Evolutionary conservation across 2,113 vertebrate species (phyloP).

Genomic region (Eurystomus gularis): DNA sequence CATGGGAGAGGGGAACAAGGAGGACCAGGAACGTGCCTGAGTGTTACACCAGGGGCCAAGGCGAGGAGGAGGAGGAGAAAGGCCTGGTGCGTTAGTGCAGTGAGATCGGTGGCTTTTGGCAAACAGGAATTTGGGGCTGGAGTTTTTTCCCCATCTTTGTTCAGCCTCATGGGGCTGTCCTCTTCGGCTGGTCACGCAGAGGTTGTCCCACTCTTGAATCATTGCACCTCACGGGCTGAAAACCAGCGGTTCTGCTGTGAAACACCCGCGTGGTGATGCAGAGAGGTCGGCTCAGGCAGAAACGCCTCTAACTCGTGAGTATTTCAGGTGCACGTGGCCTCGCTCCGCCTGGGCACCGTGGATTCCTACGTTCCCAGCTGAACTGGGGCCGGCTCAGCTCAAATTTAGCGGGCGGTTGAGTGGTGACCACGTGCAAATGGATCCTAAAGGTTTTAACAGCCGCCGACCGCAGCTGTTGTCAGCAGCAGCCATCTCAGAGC

Average conservation of each 20-base stretch:
- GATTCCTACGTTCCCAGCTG: neutral
- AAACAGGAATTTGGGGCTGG: neutral
- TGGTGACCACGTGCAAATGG: neutral
- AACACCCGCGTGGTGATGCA: accelerated
- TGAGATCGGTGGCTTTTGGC: neutral
- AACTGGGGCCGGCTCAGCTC: no score
- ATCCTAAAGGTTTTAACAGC: neutral
- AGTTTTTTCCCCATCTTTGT: neutral
- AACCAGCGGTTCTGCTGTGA: neutral
- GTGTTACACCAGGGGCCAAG: neutral
- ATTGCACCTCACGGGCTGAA: accelerated
- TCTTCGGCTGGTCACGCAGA: accelerated
- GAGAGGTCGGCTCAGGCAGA: neutral
- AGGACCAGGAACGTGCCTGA: neutral
- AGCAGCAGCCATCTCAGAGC: neutral
- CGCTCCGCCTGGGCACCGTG: accelerated
- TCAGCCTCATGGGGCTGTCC: neutral
- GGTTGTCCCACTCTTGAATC: neutral
- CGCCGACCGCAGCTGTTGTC: neutral
- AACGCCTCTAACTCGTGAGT: accelerated
- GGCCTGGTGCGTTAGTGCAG: neutral
- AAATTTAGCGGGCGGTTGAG: neutral
- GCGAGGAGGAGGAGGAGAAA: neutral
- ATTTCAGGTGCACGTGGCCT: accelerated
- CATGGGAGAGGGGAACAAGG: conserved; percentile 13